Base-by-base conservation (phyloP, 1,140 invertebrate genomes). In the Philopotamus ludificatus region DNA sequence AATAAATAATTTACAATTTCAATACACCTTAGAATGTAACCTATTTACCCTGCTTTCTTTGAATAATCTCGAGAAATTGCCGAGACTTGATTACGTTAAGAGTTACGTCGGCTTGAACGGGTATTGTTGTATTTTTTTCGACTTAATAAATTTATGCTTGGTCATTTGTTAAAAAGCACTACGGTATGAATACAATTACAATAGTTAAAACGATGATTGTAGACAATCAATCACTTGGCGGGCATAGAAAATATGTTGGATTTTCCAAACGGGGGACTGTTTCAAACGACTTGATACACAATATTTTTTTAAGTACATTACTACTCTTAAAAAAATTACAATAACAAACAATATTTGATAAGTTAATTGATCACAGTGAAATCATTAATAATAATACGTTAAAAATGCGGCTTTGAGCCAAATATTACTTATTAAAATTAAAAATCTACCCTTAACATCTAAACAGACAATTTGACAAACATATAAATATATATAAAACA, bases 311-410 rank as follows among this genome's bases (percentile, higher is more conserved):
- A 53, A 53, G 20, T 25, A 57, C 28, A 34, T 39, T 57, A n/a
- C 25, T 39, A 41, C 9, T 10, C 15, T 57, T 15, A 57, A 26
- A 34, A 25, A n/a, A 41, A 57, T 57, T 57, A 57, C 28, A 57
- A 26, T 18, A 39, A 22, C 7, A 42, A 41, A 57, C 15, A 55
- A 57, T 42, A 42, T 42, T 53, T 25, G 12, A 57, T 28, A 42
- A n/a, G 51, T 25, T 55, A 55, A n/a, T 22, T 39, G 57, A 60
- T 60, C 57, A 60, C 57, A 60, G 57, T 8, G 44, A 47, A 60
- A 47, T 47, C 47, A 47, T 47, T 22, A 58, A 26, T 34, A 16
- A 18, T 60, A 60, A 60, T 42, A 28, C 12, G 2, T 8, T 59
- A 39, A 55, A 45, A 28, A 15, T 1, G 34, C 26, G 42, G 44